phyloP scores from a whole-genome alignment of 2,888 invertebrate species.

The Thalpophila matura region DNA sequence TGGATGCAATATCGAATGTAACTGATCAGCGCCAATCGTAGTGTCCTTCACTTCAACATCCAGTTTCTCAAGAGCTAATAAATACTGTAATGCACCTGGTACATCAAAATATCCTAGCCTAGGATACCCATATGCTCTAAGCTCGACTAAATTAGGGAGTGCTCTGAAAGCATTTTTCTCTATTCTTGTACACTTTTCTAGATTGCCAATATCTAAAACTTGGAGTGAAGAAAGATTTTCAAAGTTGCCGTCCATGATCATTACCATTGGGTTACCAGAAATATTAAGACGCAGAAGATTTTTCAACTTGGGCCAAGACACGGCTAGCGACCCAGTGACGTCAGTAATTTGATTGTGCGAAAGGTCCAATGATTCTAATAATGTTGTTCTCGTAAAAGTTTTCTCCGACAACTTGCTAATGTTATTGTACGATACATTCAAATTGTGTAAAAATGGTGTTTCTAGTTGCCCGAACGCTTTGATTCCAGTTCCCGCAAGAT shows the following conservation, averaged over 20 bases:
- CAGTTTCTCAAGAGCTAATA: slow-evolving; percentile 93
- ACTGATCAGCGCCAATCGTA: slow-evolving; percentile 94
- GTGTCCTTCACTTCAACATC: slow-evolving; percentile 97
- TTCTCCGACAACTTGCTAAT: slow-evolving; percentile 92
- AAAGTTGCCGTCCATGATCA: slow-evolving; percentile 94
- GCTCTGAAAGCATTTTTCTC: slow-evolving; percentile 95
- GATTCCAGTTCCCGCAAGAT: slow-evolving; percentile 95
- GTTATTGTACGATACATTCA: slow-evolving; percentile 95
- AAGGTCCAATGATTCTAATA: slow-evolving; percentile 94
- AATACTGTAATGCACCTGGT: slow-evolving; percentile 94
- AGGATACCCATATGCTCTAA: slow-evolving; percentile 94
- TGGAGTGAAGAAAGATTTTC: slow-evolving; percentile 93
- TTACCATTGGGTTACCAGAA: slow-evolving; percentile 95
- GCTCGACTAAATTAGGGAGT: slow-evolving; percentile 92
- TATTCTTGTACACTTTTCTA: slow-evolving; percentile 93
- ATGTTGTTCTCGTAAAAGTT: slow-evolving; percentile 94
- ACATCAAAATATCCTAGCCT: slow-evolving; percentile 96
- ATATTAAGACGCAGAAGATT: slow-evolving; percentile 94
- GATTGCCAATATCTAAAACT: slow-evolving; percentile 92
- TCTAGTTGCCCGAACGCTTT: slow-evolving; percentile 93
- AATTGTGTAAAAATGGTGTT: slow-evolving; percentile 95
- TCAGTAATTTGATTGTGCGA: slow-evolving; percentile 93
- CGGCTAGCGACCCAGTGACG: slow-evolving; percentile 91
- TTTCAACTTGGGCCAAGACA: slow-evolving; percentile 93
- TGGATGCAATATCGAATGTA: slow-evolving; percentile 95